Evolutionary conservation across 2,888 invertebrate species (phyloP).

Genomic region (Taenaris catops): DNA sequence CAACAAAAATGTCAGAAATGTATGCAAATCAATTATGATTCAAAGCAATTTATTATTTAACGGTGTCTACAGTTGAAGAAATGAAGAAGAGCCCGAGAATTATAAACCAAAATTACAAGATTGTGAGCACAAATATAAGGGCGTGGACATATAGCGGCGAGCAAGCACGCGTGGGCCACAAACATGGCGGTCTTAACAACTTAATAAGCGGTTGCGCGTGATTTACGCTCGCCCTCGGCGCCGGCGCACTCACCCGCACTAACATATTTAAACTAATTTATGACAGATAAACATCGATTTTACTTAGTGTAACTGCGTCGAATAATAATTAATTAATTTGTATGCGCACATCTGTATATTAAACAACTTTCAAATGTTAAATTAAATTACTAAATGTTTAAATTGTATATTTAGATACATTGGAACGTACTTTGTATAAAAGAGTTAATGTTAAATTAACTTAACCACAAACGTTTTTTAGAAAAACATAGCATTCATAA

Average conservation of each 20-base stretch:
- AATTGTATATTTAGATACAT: too few relatives aligned
- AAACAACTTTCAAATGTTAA: too few relatives aligned
- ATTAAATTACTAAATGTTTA: too few relatives aligned
- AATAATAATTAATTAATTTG: conserved; percentile 28
- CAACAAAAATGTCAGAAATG: too few relatives aligned
- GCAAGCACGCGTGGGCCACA: conserved; percentile 64
- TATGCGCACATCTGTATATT: too few relatives aligned
- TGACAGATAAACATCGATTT: conserved; percentile 69
- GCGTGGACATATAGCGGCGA: conserved; percentile 53
- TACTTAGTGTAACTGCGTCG: conserved; percentile 37
- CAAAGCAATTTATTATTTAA: too few relatives aligned
- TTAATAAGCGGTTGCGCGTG: conserved; percentile 75
- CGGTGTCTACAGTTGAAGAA: conserved; percentile 8
- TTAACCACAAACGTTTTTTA: too few relatives aligned
- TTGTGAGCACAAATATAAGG: conserved; percentile 58
- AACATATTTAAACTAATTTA: conserved; percentile 72
- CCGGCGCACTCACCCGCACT: conserved; percentile 59
- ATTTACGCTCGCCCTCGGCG: conserved; percentile 75
- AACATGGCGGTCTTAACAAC: conserved; percentile 71
- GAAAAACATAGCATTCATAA: too few relatives aligned
- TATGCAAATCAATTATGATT: too few relatives aligned
- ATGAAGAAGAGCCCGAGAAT: conserved; percentile 29
- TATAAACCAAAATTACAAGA: conserved; percentile 36
- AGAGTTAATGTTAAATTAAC: too few relatives aligned
- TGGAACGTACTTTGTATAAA: too few relatives aligned